phyloP scores from a whole-genome alignment of 2,888 invertebrate species.

The Pedicia rivosa region DNA sequence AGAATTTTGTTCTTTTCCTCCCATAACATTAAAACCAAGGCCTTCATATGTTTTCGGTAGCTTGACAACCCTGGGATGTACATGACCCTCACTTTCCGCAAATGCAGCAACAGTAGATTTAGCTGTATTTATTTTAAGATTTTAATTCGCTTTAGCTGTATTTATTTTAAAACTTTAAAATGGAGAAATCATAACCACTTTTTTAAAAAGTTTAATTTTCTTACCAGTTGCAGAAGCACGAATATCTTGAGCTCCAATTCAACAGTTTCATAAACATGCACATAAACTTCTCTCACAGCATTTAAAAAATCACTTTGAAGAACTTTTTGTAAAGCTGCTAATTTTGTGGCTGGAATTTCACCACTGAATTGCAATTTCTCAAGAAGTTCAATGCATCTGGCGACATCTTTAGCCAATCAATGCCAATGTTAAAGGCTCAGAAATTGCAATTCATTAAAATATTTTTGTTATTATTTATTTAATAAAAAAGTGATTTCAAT shows the following conservation, averaged over 20 bases:
- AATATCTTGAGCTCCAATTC: slow-evolving; percentile 91
- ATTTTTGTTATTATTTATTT: neutral
- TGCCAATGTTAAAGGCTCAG: slow-evolving; percentile 68
- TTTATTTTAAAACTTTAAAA: too few species aligned
- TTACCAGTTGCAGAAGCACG: slow-evolving; percentile 97
- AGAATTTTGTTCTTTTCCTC: slow-evolving; percentile 97
- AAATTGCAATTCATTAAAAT: slow-evolving; percentile 29
- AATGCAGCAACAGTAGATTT: slow-evolving; percentile 41
- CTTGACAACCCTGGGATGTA: slow-evolving; percentile 96
- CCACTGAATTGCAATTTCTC: slow-evolving; percentile 93
- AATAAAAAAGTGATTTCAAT: too few species aligned
- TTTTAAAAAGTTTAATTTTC: too few species aligned
- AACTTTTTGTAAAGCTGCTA: slow-evolving; percentile 90
- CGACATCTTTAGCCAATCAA: slow-evolving; percentile 49
- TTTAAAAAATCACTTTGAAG: slow-evolving; percentile 94
- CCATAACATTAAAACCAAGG: slow-evolving; percentile 98
- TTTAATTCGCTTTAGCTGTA: too few species aligned
- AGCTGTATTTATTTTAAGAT: too few species aligned
- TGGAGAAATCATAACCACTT: neutral
- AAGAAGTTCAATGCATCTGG: slow-evolving; percentile 83
- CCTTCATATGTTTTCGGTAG: slow-evolving; percentile 97
- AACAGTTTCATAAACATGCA: slow-evolving; percentile 98
- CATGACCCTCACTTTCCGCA: slow-evolving; percentile 95
- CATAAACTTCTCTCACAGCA: slow-evolving; percentile 96
- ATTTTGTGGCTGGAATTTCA: slow-evolving; percentile 88